Evolutionary conservation across 2,888 invertebrate species (phyloP).

Genomic region (Amitus sp.): DNA sequence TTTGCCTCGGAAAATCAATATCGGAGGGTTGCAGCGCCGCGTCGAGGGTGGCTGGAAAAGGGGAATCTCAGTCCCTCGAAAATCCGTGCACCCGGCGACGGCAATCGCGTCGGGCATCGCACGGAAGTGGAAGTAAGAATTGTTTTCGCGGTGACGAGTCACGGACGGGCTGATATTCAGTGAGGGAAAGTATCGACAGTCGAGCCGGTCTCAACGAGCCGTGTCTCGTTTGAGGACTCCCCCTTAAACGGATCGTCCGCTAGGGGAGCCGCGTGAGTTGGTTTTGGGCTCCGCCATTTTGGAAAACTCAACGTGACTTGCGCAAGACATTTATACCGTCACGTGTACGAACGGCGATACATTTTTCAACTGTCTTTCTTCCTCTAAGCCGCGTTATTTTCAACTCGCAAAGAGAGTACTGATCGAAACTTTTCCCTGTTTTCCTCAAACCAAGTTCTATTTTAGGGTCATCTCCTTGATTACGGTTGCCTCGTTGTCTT

Average conservation of each 20-base stretch:
- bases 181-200: constrained; percentile 1
- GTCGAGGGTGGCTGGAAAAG: constrained; percentile 55
- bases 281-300: constrained; percentile 45
- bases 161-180: neutral
- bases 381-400: neutral
- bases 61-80: constrained; percentile 62
- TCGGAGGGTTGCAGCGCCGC: constrained; percentile 60
- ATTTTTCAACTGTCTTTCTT: constrained; percentile 10
- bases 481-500: neutral
- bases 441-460: no score
- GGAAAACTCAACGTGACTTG: constrained; percentile 39
- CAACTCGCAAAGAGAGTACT: neutral
- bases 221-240: constrained; percentile 9
- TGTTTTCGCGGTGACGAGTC: constrained; percentile 11
- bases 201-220: neutral
- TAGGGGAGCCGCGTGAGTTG: constrained; percentile 24
- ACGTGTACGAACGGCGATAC: constrained; percentile 28
- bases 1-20: constrained; percentile 63
- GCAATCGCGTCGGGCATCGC: constrained; percentile 22
- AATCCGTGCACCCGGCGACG: constrained; percentile 52
- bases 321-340: constrained; percentile 35
- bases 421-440: constrained; percentile 4
- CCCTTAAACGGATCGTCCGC: no score
- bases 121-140: constrained; percentile 4
- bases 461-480: no score